phyloP scores from a whole-genome alignment of 2,797 vertebrate species.

The Cheracebus regulus region DNA sequence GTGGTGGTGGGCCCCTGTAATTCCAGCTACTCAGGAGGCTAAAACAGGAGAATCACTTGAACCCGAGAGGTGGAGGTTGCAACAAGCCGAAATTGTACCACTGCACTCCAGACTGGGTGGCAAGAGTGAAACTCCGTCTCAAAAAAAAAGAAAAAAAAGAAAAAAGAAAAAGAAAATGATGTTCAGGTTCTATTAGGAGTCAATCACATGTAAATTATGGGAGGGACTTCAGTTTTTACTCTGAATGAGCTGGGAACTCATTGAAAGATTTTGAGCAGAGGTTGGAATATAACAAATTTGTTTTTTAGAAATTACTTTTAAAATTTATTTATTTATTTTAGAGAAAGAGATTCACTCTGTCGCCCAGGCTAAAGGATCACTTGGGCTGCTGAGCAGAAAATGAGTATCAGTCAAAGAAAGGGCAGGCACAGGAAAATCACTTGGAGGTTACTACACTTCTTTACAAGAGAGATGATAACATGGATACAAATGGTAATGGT shows the following conservation, averaged over 20 bases:
- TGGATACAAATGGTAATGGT: not conserved
- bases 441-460: not conserved
- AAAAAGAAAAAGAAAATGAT: not conserved
- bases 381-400: not conserved
- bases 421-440: not conserved
- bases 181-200: not conserved
- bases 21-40: not conserved
- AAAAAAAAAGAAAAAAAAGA: not conserved
- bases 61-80: not conserved
- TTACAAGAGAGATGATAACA: not conserved
- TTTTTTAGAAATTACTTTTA: not conserved
- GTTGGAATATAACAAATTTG: not conserved
- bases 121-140: not conserved
- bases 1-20: not conserved
- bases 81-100: not conserved
- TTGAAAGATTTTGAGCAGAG: not conserved
- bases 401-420: not conserved
- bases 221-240: not conserved
- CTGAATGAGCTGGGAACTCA: not conserved
- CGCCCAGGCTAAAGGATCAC: not conserved
- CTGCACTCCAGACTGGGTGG: not conserved
- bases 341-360: not conserved
- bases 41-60: not conserved
- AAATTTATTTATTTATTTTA: not conserved
- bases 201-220: not conserved